Evolutionary conservation across 2,797 vertebrate genomes (phyloP).

Genomic region (Taeniopygia guttata): DNA sequence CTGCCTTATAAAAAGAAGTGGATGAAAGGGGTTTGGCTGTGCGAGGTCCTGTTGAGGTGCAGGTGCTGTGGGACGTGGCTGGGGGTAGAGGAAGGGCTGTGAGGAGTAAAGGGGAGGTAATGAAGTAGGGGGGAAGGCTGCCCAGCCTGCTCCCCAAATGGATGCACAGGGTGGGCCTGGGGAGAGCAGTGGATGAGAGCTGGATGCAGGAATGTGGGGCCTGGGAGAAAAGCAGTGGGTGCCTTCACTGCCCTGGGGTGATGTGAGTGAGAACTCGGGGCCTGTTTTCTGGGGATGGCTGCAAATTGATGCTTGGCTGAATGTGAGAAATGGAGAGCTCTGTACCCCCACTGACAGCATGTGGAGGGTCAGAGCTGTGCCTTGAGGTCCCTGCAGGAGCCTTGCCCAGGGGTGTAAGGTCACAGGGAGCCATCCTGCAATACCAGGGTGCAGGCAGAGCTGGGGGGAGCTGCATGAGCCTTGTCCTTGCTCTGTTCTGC

Average conservation of each 20-base stretch:
- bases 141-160: rapidly evolving
- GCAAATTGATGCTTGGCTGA: not conserved
- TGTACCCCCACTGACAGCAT: rapidly evolving
- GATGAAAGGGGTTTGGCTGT: rapidly evolving
- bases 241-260: too few species aligned
- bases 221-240: rapidly evolving
- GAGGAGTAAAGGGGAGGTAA: not conserved
- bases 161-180: rapidly evolving
- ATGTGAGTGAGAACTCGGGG: not conserved
- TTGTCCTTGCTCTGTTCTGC: not conserved
- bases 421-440: not conserved
- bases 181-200: not conserved
- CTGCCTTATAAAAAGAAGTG: rapidly evolving
- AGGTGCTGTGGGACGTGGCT: rapidly evolving
- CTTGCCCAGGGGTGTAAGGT: not conserved
- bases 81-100: rapidly evolving
- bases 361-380: not conserved
- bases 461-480: not conserved
- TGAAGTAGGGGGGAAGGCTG: not conserved
- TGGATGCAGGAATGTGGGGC: not conserved
- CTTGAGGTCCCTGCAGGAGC: not conserved
- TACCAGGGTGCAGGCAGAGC: not conserved
- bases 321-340: not conserved
- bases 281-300: not conserved
- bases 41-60: rapidly evolving